A percentile compares a stretch with the other conserved stretches of the same genome.
These are phyloP conservation scores for Aphelenchoides besseyi DNA, from an alignment of 1,140 invertebrate genomes.

Conservation along the genomic window DNA sequence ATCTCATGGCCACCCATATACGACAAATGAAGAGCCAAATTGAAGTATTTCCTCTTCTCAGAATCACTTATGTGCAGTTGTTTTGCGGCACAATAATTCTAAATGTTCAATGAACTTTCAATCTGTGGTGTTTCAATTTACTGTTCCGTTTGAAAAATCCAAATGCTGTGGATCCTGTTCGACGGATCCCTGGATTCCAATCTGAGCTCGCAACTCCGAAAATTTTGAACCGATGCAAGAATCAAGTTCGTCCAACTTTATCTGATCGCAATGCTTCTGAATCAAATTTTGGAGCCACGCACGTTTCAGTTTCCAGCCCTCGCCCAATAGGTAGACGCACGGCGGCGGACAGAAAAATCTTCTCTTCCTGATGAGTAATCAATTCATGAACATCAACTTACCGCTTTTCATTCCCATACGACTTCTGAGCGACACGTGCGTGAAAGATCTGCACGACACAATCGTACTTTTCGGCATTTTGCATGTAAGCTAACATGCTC, in stretches of 20 bases:
- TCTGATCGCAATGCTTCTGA: constrained; percentile 69
- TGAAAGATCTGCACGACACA: constrained; percentile 81
- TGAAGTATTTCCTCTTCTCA: constrained; percentile 98
- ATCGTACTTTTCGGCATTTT: constrained; percentile 42
- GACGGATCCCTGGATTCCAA: constrained; percentile 73
- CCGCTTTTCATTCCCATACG: constrained; percentile 98
- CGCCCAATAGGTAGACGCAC: constrained; percentile 94
- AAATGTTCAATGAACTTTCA: constrained; percentile 56
- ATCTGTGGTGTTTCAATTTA: constrained; percentile 47
- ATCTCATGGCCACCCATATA: constrained; percentile 96
- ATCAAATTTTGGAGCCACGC: too few relatives aligned
- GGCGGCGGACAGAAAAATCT: constrained; percentile 97
- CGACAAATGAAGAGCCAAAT: constrained; percentile 98
- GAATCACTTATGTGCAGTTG: constrained; percentile 98
- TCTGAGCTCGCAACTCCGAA: constrained; percentile 86
- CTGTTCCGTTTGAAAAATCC: constrained; percentile 79
- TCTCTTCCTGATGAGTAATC: constrained; percentile 26
- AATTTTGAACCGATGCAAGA: constrained; percentile 30
- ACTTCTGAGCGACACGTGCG: constrained; percentile 96
- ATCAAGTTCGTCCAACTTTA: constrained; percentile 30
- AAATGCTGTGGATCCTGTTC: constrained; percentile 98
- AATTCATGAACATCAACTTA: constrained; percentile 42
- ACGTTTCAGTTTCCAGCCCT: constrained; percentile 94
- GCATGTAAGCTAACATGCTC: constrained; percentile 56
- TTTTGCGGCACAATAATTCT: constrained; percentile 98